phyloP scores from a whole-genome alignment of 2,888 invertebrate genomes.

The Watsonalla binaria region DNA sequence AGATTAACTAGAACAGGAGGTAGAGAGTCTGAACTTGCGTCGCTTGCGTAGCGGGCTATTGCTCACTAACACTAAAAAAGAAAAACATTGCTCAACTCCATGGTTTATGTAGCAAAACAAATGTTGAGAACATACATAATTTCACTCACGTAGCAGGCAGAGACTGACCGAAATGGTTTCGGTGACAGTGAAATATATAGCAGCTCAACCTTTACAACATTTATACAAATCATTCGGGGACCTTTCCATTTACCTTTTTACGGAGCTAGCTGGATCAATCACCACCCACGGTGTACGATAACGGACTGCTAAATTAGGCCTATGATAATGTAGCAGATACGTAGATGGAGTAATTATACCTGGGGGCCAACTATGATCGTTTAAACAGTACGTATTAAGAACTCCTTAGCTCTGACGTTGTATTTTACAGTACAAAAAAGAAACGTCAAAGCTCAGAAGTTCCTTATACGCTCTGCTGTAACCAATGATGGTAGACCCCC shows the following conservation, averaged over 20 bases:
- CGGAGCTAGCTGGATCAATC: slow-evolving; percentile 28
- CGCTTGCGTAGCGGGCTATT: too few relatives aligned
- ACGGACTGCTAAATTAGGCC: slow-evolving; percentile 8
- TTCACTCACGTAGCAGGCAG: slow-evolving; percentile 45
- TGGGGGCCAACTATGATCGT: too few relatives aligned
- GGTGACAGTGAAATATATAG: slow-evolving; percentile 58
- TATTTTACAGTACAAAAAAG: too few relatives aligned
- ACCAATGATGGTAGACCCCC: too few relatives aligned
- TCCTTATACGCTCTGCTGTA: too few relatives aligned
- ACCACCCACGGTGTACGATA: slow-evolving; percentile 19
- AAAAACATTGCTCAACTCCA: not conserved
- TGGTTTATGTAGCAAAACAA: not conserved
- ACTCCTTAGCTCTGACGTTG: too few relatives aligned
- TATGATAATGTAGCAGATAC: slow-evolving; percentile 1
- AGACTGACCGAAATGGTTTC: slow-evolving; percentile 46
- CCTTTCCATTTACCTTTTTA: slow-evolving; percentile 27
- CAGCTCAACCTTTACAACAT: slow-evolving; percentile 46
- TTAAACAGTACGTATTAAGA: too few relatives aligned
- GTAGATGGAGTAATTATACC: slow-evolving; percentile 2
- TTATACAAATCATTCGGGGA: slow-evolving; percentile 45
- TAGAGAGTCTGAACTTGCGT: not conserved
- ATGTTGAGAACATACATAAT: slow-evolving; percentile 30
- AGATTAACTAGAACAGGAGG: not conserved
- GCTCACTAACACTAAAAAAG: not conserved
- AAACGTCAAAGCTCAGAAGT: too few relatives aligned